Conservation (phyloP, 1,140 invertebrate species). For the Drosophila arawakana region DNA sequence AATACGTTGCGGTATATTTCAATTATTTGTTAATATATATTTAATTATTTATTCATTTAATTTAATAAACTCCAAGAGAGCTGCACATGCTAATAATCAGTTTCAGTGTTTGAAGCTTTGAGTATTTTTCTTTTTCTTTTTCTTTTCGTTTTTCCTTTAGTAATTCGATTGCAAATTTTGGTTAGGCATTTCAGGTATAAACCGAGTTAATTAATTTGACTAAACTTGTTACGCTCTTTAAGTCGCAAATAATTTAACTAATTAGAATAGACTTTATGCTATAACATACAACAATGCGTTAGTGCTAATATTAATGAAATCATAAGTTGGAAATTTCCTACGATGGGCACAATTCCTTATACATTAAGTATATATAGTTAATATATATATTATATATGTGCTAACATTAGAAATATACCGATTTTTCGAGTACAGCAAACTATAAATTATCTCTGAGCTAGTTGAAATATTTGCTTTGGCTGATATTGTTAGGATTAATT, state of each 20-base stretch:
- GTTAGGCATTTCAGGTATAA: conserved; percentile 66
- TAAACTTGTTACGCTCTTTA: conserved; percentile 37
- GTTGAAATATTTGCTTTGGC: conserved; percentile 31
- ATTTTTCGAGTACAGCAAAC: conserved; percentile 2
- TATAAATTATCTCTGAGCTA: conserved; percentile 35
- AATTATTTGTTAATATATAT: conserved; percentile 53
- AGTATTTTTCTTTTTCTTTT: conserved; percentile 51
- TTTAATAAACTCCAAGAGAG: conserved; percentile 33
- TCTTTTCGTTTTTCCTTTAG: background rate
- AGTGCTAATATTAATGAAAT: conserved; percentile 5
- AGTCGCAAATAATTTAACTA: conserved; percentile 63
- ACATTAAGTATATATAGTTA: no score
- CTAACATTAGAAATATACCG: conserved; percentile 32
- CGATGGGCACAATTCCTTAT: conserved; percentile 41
- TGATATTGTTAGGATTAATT: conserved; percentile 21
- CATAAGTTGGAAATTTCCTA: conserved; percentile 26
- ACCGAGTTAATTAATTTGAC: conserved; percentile 53
- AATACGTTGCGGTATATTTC: conserved; percentile 62
- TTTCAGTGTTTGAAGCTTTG: conserved; percentile 49
- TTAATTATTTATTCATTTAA: conserved; percentile 33
- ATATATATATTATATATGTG: conserved; percentile 13
- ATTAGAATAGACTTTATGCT: conserved; percentile 57
- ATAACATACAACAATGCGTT: conserved; percentile 62
- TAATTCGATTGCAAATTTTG: conserved; percentile 60
- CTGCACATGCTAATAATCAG: conserved; percentile 28